These are phyloP conservation scores for Condylostylus longicornis DNA, from an alignment of 1,140 invertebrate genomes.

Conservation along the genomic window DNA sequence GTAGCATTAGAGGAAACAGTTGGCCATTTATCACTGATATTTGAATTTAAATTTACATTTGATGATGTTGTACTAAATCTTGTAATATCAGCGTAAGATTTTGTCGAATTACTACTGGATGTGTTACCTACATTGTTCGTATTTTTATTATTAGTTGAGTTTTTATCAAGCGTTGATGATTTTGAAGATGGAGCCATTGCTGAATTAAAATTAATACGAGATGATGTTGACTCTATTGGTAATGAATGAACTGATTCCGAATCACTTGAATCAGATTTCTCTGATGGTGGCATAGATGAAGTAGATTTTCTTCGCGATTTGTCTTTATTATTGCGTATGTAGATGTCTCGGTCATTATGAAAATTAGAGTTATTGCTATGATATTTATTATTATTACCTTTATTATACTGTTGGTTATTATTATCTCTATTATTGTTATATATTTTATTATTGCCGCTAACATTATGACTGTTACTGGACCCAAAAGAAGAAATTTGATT, in stretches of 20 bases:
- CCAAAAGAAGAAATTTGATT: constrained; percentile 5
- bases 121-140: constrained; percentile 6
- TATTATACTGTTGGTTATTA: background rate
- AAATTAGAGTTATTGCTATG: constrained; percentile 4
- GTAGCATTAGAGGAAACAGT: constrained; percentile 3
- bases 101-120: constrained; percentile 14
- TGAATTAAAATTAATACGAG: constrained; percentile 7
- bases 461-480: constrained; percentile 1
- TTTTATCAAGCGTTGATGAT: constrained; percentile 6
- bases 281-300: constrained; percentile 46
- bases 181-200: constrained; percentile 1
- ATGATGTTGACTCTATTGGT: constrained; percentile 38
- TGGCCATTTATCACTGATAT: constrained; percentile 6
- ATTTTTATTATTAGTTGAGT: constrained; percentile 9
- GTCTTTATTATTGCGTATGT: constrained; percentile 8
- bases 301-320: constrained; percentile 39
- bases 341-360: constrained; percentile 6
- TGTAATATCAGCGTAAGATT: constrained; percentile 56
- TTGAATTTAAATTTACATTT: constrained; percentile 8
- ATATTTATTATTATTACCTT: constrained; percentile 3
- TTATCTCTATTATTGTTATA: constrained; percentile 1
- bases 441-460: constrained; percentile 1
- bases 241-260: constrained; percentile 57
- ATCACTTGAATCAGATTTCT: constrained; percentile 53
- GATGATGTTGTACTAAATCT: constrained; percentile 16